A percentile compares a stretch with the other conserved stretches of the same genome.
These are phyloP conservation scores for Pluvialis apricaria DNA, from an alignment of 2,113 vertebrate genomes.

Conservation along the genomic window DNA sequence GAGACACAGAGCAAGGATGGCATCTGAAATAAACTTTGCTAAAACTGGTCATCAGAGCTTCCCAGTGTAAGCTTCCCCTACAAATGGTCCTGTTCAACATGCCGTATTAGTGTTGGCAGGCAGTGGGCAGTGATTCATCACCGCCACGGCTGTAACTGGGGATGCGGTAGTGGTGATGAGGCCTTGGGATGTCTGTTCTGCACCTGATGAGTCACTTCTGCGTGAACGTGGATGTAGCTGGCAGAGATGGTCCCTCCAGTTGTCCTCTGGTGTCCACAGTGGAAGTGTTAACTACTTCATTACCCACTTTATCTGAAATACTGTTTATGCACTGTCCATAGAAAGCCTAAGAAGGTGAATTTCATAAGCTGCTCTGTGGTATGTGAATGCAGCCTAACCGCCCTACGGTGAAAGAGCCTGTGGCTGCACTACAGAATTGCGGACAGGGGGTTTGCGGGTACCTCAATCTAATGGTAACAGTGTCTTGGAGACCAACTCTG, in stretches of 20 bases:
- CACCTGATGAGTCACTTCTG: slow-evolving; percentile 41
- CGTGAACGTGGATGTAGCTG: neutral
- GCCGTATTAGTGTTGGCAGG: neutral
- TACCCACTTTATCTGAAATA: neutral
- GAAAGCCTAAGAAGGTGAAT: neutral
- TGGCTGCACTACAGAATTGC: neutral
- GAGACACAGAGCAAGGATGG: neutral
- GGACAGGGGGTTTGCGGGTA: neutral
- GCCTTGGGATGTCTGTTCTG: neutral
- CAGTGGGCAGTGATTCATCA: neutral
- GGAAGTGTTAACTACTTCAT: neutral
- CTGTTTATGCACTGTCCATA: neutral
- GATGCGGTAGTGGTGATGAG: neutral
- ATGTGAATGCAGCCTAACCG: neutral
- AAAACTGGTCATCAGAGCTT: neutral
- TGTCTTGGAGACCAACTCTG: neutral
- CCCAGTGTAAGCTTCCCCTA: neutral
- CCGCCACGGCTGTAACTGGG: neutral
- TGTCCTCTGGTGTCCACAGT: neutral
- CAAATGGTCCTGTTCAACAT: neutral
- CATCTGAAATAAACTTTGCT: neutral
- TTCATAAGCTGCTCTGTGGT: neutral
- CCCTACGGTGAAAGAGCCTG: neutral
- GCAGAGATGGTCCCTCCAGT: neutral
- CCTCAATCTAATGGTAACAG: neutral